A percentile compares a stretch with the other conserved stretches of the same genome.
Evolutionary conservation across 2,888 invertebrate species (phyloP).

Genomic region (Sycophila texana): DNA sequence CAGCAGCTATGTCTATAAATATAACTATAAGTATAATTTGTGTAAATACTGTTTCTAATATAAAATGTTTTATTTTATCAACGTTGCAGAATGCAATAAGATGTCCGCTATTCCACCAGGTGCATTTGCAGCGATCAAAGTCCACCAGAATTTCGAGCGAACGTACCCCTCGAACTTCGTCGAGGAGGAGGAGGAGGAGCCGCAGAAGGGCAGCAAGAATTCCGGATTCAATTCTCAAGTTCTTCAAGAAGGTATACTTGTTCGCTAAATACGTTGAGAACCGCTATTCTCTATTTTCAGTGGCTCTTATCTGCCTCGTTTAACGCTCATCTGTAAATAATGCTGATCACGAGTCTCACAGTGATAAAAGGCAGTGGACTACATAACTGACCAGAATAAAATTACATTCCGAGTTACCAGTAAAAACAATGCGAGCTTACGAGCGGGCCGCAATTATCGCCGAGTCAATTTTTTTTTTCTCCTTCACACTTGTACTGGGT

Average conservation of each 20-base stretch:
- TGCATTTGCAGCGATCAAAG: slow-evolving; percentile 84
- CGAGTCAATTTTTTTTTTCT: neutral
- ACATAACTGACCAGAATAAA: slow-evolving; percentile 22
- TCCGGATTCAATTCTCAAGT: slow-evolving; percentile 42
- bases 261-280: slow-evolving; percentile 41
- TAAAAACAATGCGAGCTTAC: slow-evolving; percentile 21
- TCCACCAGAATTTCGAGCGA: slow-evolving; percentile 78
- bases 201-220: slow-evolving; percentile 66
- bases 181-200: slow-evolving; percentile 77
- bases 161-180: slow-evolving; percentile 75
- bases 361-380: neutral
- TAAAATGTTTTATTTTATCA: neutral
- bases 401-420: neutral
- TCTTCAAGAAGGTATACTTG: slow-evolving; percentile 51
- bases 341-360: neutral
- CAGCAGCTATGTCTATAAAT: too few relatives aligned
- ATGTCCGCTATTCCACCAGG: slow-evolving; percentile 89
- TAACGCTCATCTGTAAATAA: neutral
- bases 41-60: neutral
- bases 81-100: slow-evolving; percentile 68
- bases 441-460: slow-evolving; percentile 43
- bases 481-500: neutral
- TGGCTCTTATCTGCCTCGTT: neutral
- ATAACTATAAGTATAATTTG: neutral
- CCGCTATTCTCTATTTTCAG: neutral